These are phyloP conservation scores for Okapia johnstoni DNA, from an alignment of 2,113 vertebrate species.

Conservation along the genomic window DNA sequence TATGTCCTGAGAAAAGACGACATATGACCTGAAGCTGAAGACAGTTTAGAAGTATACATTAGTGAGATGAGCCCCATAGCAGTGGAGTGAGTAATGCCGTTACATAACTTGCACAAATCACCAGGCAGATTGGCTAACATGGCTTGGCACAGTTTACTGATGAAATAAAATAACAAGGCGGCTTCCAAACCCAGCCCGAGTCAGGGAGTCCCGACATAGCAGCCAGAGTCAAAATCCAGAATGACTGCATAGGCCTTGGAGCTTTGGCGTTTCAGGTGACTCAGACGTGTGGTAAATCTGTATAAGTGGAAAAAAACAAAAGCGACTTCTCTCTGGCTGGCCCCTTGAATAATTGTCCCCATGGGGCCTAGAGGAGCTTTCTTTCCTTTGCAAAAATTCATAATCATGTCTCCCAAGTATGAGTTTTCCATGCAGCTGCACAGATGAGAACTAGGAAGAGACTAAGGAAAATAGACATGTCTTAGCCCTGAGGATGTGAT, in stretches of 20 bases:
- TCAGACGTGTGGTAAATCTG: constrained; percentile 48
- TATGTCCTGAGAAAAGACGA: background rate
- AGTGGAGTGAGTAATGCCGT: constrained; percentile 39
- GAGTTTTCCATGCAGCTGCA: constrained; percentile 45
- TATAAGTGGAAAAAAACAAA: constrained; percentile 48
- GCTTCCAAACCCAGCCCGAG: constrained; percentile 48
- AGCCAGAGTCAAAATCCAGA: constrained; percentile 15
- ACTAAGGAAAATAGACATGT: background rate
- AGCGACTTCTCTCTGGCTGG: constrained; percentile 47
- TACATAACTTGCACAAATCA: constrained; percentile 54
- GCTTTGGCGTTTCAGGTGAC: background rate
- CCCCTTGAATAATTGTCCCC: constrained; percentile 22
- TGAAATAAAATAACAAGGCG: constrained; percentile 47
- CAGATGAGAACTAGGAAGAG: background rate
- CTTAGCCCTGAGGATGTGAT: background rate
- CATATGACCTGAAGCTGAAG: background rate
- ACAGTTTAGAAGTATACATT: background rate
- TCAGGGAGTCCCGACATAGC: background rate
- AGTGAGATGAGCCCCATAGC: background rate
- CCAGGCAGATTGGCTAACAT: constrained; percentile 48
- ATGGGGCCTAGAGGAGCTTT: constrained; percentile 5
- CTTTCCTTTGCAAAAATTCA: constrained; percentile 28
- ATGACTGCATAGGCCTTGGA: background rate
- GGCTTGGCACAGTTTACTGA: constrained; percentile 35
- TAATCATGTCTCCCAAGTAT: constrained; percentile 40